Conservation (phyloP, 2,797 vertebrate genomes). For the Diglossa cyanea region DNA sequence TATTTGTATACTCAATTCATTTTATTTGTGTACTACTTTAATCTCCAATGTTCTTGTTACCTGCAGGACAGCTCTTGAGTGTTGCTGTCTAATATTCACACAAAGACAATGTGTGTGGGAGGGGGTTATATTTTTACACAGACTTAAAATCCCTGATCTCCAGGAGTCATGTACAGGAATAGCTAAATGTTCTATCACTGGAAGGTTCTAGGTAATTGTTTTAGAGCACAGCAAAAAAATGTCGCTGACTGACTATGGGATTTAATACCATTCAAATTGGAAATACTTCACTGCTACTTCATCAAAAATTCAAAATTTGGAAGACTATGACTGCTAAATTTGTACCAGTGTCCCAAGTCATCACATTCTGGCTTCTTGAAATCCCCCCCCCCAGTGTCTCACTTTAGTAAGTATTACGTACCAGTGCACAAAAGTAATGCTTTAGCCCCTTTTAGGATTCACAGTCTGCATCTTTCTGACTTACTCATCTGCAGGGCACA, state of each 20-base stretch:
- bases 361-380: neutral
- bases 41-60: neutral
- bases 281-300: neutral
- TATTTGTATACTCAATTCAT: neutral
- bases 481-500: neutral
- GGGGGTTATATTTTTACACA: neutral
- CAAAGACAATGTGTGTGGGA: neutral
- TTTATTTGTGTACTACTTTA: neutral
- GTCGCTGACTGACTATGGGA: rapidly evolving
- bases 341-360: neutral
- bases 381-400: neutral
- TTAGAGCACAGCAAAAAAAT: neutral
- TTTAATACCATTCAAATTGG: neutral
- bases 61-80: neutral
- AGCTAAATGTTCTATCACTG: neutral
- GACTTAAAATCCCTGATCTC: neutral
- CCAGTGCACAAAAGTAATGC: neutral
- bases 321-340: neutral
- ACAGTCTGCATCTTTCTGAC: neutral
- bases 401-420: neutral
- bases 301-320: neutral
- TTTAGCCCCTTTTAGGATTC: neutral
- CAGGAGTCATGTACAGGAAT: neutral
- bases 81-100: neutral
- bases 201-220: neutral